These are phyloP conservation scores for Sorex araneus DNA, from an alignment of 2,113 vertebrate species.

Conservation along the genomic window DNA sequence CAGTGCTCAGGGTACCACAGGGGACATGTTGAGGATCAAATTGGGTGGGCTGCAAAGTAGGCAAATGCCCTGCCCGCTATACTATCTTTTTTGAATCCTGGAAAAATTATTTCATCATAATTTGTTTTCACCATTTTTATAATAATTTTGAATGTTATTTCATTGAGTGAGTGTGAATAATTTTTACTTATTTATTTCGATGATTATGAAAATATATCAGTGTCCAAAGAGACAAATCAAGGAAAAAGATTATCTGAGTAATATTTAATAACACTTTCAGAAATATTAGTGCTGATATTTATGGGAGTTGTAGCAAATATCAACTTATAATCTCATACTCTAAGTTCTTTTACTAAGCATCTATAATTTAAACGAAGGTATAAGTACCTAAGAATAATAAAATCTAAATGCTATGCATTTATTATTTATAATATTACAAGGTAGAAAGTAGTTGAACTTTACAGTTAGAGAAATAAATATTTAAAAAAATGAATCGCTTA, in stretches of 20 bases:
- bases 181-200: not conserved
- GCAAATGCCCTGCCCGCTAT: too few species aligned
- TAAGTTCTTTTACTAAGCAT: not conserved
- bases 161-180: not conserved
- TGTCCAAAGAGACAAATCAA: not conserved
- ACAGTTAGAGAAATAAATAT: not conserved
- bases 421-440: not conserved
- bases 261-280: not conserved
- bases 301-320: not conserved
- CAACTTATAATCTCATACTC: not conserved
- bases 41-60: too few species aligned
- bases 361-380: conserved; percentile 1
- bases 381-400: not conserved
- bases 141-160: not conserved
- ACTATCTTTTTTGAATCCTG: too few species aligned
- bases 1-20: too few species aligned
- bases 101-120: not conserved
- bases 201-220: not conserved
- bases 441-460: not conserved
- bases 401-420: not conserved
- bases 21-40: too few species aligned
- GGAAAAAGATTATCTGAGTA: not conserved
- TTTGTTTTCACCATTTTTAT: not conserved
- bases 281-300: not conserved
- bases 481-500: not conserved